Conservation (phyloP, 2,888 invertebrate species). For the Clostera curtula region DNA sequence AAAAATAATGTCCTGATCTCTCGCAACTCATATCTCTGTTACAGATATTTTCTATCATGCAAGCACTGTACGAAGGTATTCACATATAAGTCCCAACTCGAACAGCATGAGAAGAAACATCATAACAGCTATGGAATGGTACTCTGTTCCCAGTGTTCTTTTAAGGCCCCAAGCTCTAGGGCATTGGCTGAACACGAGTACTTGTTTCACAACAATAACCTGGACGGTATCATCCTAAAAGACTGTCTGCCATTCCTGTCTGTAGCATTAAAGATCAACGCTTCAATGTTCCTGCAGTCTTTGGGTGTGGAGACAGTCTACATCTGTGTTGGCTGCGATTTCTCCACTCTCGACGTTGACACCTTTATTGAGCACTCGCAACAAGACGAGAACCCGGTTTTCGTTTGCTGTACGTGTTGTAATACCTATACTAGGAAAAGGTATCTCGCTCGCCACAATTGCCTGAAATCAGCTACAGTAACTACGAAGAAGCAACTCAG, state of each 20-base stretch:
- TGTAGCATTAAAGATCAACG: constrained; percentile 37
- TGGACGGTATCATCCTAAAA: constrained; percentile 34
- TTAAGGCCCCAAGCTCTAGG: constrained; percentile 16
- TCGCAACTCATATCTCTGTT: no score
- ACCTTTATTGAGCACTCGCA: constrained; percentile 36
- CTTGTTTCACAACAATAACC: constrained; percentile 21
- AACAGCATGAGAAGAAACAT: constrained; percentile 40
- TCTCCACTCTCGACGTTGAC: constrained; percentile 11
- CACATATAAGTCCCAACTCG: constrained; percentile 11
- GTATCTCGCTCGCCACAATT: no score
- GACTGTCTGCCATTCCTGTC: constrained; percentile 33
- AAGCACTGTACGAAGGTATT: constrained; percentile 40
- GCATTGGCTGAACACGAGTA: constrained; percentile 30
- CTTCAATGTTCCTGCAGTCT: constrained; percentile 24
- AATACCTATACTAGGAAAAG: constrained; percentile 26
- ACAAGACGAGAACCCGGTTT: constrained; percentile 20
- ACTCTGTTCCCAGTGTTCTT: constrained; percentile 42
- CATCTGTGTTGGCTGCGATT: constrained; percentile 31
- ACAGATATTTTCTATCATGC: constrained; percentile 36
- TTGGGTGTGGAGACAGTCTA: constrained; percentile 15
- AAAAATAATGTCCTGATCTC: no score
- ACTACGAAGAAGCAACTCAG: no score
- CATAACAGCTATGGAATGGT: constrained; percentile 10
- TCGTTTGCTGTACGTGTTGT: constrained; percentile 36
- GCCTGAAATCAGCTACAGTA: no score